Evolutionary conservation across 2,888 invertebrate genomes (phyloP).

Genomic region (Tenthredo notha): DNA sequence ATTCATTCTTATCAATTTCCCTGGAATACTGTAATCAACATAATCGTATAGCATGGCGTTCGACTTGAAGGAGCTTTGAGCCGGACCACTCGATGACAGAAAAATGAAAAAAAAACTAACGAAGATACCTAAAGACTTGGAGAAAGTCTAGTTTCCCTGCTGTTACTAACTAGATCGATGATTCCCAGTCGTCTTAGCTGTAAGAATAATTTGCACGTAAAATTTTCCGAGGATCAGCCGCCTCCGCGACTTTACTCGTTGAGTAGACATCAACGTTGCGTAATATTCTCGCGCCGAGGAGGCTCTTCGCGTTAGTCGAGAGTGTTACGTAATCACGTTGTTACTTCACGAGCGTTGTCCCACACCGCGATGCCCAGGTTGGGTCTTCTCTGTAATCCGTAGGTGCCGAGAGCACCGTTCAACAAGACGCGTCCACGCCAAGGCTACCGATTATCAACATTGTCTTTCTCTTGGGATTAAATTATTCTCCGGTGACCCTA

Average conservation of each 20-base stretch:
- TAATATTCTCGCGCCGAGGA: constrained; percentile 3
- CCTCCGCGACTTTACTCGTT: not conserved
- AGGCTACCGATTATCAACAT: constrained; percentile 16
- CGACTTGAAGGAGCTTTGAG: too few relatives aligned
- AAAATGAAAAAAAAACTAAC: too few relatives aligned
- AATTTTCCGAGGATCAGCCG: not conserved
- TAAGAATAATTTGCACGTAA: not conserved
- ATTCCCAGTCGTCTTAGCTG: not conserved
- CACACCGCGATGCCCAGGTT: constrained; percentile 55
- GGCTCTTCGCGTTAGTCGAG: constrained; percentile 54
- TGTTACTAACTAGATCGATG: not conserved
- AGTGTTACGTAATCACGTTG: constrained; percentile 65
- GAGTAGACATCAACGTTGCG: not conserved
- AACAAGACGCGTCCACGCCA: constrained; percentile 37
- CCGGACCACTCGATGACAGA: too few relatives aligned
- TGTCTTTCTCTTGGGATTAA: not conserved
- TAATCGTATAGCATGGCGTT: too few relatives aligned
- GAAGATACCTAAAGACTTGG: not conserved
- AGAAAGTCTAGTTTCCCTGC: not conserved
- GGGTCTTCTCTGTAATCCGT: not conserved
- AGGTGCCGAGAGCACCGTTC: constrained; percentile 14
- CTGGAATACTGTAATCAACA: too few relatives aligned
- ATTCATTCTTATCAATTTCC: too few relatives aligned
- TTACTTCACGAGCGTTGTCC: constrained; percentile 63
- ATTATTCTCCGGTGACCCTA: not conserved